These are phyloP conservation scores for Brachyrhaphis roseni DNA, from an alignment of 2,797 vertebrate species.

Conservation along the genomic window DNA sequence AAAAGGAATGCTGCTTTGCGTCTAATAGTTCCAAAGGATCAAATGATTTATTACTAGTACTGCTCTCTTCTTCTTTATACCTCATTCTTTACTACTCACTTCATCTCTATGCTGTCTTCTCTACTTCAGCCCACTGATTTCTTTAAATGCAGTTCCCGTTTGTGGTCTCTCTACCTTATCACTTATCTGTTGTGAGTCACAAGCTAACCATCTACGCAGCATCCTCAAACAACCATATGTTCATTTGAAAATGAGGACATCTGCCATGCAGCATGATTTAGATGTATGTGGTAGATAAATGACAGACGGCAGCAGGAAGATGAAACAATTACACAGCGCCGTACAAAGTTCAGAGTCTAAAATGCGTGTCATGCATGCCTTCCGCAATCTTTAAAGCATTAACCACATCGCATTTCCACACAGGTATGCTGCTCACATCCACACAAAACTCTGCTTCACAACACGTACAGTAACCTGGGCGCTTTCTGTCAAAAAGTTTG, in stretches of 20 bases:
- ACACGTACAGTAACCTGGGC: not conserved
- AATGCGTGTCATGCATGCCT: constrained; percentile 3
- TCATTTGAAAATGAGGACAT: not conserved
- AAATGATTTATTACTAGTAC: not conserved
- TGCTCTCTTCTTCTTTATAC: not conserved
- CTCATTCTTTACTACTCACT: not conserved
- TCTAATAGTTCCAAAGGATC: constrained; percentile 19
- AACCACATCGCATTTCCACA: constrained; percentile 2
- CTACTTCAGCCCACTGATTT: constrained; percentile 1
- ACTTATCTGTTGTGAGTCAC: constrained; percentile 5
- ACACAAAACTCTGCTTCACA: constrained; percentile 37
- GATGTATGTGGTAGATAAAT: constrained; percentile 12
- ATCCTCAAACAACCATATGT: not conserved
- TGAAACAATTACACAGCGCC: constrained; percentile 8
- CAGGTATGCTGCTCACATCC: constrained; percentile 56
- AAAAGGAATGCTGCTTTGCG: constrained; percentile 32
- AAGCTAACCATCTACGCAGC: constrained; percentile 3
- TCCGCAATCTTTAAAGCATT: constrained; percentile 33
- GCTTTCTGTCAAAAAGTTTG: not conserved
- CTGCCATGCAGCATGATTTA: constrained; percentile 8
- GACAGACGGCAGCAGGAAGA: constrained; percentile 2
- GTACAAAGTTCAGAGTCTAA: constrained; percentile 59
- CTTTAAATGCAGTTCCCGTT: not conserved
- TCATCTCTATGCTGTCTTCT: not conserved
- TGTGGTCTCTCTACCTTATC: not conserved